Conservation (phyloP, 2,113 vertebrate genomes). For the Panurus biarmicus region DNA sequence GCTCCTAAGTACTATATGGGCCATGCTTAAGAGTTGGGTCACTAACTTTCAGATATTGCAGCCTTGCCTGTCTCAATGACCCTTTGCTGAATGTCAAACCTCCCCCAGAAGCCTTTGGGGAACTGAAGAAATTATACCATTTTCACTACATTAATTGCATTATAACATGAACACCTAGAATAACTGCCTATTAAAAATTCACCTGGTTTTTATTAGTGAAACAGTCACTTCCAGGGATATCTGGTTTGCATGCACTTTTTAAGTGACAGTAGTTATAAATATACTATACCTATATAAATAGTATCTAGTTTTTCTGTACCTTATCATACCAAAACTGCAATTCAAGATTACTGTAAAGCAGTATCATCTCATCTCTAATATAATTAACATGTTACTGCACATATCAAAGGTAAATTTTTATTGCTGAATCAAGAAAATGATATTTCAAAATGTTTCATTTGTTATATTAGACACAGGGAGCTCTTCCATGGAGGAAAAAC, state of each 20-base stretch:
- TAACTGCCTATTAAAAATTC: background rate
- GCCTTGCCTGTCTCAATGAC: background rate
- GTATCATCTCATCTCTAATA: background rate
- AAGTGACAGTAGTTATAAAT: background rate
- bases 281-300: background rate
- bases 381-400: background rate
- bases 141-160: background rate
- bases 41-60: background rate
- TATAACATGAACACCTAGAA: background rate
- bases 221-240: background rate
- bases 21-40: background rate
- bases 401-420: background rate
- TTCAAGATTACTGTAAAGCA: background rate
- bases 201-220: background rate
- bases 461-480: background rate
- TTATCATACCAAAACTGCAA: background rate
- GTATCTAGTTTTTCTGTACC: background rate
- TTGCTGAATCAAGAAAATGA: background rate
- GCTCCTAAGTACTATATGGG: background rate
- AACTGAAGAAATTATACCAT: background rate
- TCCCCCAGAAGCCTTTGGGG: background rate
- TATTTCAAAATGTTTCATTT: background rate
- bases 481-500: background rate
- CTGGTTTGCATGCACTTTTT: background rate
- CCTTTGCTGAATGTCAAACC: background rate